phyloP scores from a whole-genome alignment of 2,888 invertebrate species.

The Aelia acuminata region DNA sequence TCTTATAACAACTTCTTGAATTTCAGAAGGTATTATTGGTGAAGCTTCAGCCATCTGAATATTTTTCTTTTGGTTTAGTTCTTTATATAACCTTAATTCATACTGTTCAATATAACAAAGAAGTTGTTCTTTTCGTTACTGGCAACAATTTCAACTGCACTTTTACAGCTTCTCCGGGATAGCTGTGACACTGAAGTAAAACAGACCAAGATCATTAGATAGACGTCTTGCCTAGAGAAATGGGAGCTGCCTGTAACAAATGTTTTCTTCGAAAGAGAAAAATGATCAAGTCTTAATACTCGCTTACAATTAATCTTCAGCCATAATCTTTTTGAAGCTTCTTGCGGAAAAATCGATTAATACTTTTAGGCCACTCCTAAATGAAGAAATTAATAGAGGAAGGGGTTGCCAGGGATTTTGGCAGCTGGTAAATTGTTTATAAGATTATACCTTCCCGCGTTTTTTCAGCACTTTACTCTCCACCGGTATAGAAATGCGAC shows the following conservation, averaged over 20 bases:
- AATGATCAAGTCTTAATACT: slow-evolving; percentile 35
- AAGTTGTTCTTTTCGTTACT: not conserved
- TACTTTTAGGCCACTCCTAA: not conserved
- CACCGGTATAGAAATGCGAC: too few relatives aligned
- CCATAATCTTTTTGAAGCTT: slow-evolving; percentile 30
- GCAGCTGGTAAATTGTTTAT: not conserved
- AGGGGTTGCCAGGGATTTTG: not conserved
- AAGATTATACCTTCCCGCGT: not conserved
- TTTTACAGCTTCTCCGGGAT: not conserved
- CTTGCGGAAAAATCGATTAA: slow-evolving; percentile 10
- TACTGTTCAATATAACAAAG: too few relatives aligned
- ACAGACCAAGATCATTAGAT: slow-evolving; percentile 20
- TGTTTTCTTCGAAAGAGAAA: slow-evolving; percentile 42
- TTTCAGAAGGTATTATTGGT: slow-evolving; percentile 65
- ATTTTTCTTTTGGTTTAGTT: not conserved
- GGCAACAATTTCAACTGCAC: not conserved
- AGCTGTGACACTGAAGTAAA: not conserved
- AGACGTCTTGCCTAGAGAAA: slow-evolving; percentile 26
- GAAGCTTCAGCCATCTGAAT: slow-evolving; percentile 63
- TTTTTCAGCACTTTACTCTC: not conserved
- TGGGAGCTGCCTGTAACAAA: slow-evolving; percentile 17
- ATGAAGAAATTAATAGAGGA: not conserved
- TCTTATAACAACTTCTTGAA: slow-evolving; percentile 65
- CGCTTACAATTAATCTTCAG: slow-evolving; percentile 39
- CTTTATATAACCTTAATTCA: not conserved